Conservation (phyloP, 2,113 vertebrate species). For the Arizona elegans region DNA sequence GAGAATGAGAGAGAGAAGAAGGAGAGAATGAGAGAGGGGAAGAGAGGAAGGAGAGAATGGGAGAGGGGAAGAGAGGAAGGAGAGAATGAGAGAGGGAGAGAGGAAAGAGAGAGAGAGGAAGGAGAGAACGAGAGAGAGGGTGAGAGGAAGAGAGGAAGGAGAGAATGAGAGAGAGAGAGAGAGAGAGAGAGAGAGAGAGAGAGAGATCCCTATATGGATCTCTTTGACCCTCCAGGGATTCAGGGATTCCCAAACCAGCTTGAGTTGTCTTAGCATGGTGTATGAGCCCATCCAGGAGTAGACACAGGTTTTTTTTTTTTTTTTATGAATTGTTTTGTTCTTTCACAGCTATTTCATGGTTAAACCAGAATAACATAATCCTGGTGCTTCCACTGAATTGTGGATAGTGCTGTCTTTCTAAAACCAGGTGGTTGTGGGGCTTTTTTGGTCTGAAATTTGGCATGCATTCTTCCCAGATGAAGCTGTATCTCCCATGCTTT, state of each 20-base stretch:
- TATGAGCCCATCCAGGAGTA: neutral
- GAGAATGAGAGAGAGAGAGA: too few species aligned
- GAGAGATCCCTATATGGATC: too few species aligned
- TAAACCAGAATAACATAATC: neutral
- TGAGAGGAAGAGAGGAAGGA: too few species aligned
- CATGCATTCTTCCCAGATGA: neutral
- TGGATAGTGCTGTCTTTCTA: neutral
- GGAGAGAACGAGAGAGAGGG: too few species aligned
- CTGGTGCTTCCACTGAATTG: neutral
- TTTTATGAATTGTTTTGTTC: neutral
- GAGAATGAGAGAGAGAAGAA: too few species aligned
- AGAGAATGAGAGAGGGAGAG: too few species aligned
- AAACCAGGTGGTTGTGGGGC: neutral
- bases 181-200: too few species aligned
- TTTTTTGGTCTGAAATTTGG: neutral
- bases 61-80: too few species aligned
- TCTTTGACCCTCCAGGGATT: neutral
- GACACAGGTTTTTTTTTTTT: too few species aligned
- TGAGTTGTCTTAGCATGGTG: neutral
- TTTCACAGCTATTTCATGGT: neutral
- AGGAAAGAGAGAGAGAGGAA: too few species aligned
- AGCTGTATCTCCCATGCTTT: neutral
- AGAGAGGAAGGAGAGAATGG: too few species aligned
- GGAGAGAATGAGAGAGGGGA: too few species aligned
- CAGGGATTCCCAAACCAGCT: neutral